Conservation (phyloP, 1,140 invertebrate species). For the Ceratosolen fusciceps region DNA sequence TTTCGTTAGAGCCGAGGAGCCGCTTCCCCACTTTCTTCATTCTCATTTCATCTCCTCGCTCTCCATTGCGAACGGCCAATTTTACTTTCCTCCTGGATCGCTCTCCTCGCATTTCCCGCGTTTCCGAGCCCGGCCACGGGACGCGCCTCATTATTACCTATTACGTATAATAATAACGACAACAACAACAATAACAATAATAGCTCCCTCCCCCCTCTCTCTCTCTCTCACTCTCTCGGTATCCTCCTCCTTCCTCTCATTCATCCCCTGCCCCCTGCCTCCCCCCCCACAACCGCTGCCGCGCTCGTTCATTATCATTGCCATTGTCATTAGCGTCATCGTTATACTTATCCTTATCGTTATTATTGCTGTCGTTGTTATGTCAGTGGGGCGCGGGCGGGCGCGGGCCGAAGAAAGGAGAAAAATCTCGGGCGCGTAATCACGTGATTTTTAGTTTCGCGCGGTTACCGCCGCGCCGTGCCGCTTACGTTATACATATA, state of each 20-base stretch:
- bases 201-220: no score
- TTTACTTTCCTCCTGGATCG: slow-evolving; percentile 35
- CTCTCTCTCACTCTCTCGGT: no score
- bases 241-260: no score
- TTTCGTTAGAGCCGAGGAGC: slow-evolving; percentile 12
- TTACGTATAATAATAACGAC: no score
- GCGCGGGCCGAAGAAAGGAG: not conserved
- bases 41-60: slow-evolving; percentile 34
- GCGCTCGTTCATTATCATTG: no score
- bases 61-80: slow-evolving; percentile 24
- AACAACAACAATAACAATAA: not conserved
- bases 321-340: no score
- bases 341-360: no score
- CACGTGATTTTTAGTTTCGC: slow-evolving; percentile 11
- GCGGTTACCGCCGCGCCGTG: not conserved
- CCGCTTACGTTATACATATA: slow-evolving; percentile 5
- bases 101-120: not conserved
- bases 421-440: slow-evolving; percentile 5
- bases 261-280: no score
- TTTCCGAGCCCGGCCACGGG: not conserved
- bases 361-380: no score
- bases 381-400: no score
- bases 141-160: not conserved
- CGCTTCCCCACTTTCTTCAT: slow-evolving; percentile 37
- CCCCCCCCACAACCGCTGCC: no score